phyloP scores from a whole-genome alignment of 2,888 invertebrate species.

The Ophion ventricosus region DNA sequence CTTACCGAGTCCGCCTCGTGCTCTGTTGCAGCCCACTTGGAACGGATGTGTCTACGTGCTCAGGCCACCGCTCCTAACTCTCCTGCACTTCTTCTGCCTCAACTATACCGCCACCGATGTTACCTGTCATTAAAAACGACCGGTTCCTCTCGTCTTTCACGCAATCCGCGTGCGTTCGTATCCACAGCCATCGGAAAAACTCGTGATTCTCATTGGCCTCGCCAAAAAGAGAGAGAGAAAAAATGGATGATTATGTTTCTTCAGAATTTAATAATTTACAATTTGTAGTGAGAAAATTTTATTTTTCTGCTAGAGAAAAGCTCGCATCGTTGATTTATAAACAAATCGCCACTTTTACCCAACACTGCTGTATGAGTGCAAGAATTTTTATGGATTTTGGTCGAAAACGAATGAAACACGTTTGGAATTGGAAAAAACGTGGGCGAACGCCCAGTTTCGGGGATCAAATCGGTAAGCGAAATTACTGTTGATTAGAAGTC shows the following conservation, averaged over 20 bases:
- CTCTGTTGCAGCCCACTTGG: constrained; percentile 73
- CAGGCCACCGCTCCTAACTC: constrained; percentile 49
- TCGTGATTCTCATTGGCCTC: constrained; percentile 12
- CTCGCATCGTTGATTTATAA: too few species aligned
- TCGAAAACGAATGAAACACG: too few species aligned
- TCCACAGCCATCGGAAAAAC: constrained; percentile 18
- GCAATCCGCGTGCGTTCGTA: constrained; percentile 39
- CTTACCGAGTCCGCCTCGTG: constrained; percentile 78
- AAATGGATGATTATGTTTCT: constrained; percentile 12
- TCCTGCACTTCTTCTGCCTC: constrained; percentile 37
- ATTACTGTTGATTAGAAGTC: too few species aligned
- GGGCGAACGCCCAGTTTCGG: too few species aligned
- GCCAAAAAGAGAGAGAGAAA: neutral
- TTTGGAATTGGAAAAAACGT: too few species aligned
- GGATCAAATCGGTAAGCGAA: too few species aligned
- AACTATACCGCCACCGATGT: constrained; percentile 41
- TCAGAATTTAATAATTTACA: neutral
- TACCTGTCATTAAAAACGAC: constrained; percentile 66
- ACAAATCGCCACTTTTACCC: too few species aligned
- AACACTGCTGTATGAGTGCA: too few species aligned
- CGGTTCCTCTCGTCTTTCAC: constrained; percentile 62
- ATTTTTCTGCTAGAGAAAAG: too few species aligned
- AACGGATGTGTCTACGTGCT: constrained; percentile 72
- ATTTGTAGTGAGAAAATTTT: neutral
- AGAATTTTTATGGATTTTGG: too few species aligned